Percentiles rank a stretch among this genome's conserved stretches.
phyloP scores from a whole-genome alignment of 2,113 vertebrate species.

The Apaloderma vittatum region DNA sequence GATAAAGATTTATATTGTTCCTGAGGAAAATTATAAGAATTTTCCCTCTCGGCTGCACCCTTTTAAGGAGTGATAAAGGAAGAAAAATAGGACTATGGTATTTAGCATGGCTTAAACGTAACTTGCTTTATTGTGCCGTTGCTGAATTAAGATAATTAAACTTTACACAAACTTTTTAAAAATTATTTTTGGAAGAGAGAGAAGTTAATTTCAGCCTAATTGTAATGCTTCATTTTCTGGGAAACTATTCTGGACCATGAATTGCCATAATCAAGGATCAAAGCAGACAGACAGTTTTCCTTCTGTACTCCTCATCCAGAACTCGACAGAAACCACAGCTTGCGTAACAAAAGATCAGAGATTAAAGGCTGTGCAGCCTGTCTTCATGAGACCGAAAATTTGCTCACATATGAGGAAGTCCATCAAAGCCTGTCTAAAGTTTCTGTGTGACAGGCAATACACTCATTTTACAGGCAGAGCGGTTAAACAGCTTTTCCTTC shows the following conservation, averaged over 20 bases:
- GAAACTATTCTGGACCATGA: not conserved
- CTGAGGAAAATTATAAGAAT: constrained; percentile 6
- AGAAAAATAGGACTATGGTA: not conserved
- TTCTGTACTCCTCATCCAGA: not conserved
- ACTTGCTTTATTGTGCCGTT: not conserved
- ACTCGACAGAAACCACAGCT: not conserved
- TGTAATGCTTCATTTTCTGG: not conserved
- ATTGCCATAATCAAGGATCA: not conserved
- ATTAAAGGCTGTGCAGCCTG: constrained; percentile 6
- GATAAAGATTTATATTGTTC: constrained; percentile 55
- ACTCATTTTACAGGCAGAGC: not conserved
- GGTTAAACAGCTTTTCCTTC: not conserved
- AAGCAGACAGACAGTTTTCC: not conserved
- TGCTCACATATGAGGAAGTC: not conserved
- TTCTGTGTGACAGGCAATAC: constrained; percentile 1
- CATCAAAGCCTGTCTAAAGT: constrained; percentile 3
- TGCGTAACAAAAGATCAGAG: constrained; percentile 35
- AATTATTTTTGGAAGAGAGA: not conserved
- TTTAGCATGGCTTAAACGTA: not conserved
- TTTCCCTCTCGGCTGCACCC: not conserved
- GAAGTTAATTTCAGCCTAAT: not conserved
- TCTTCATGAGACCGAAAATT: not conserved
- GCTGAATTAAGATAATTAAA: constrained; percentile 24
- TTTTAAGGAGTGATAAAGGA: not conserved
- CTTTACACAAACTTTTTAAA: not conserved